Conservation (phyloP, 2,888 invertebrate genomes). For the Archips xylosteana region DNA sequence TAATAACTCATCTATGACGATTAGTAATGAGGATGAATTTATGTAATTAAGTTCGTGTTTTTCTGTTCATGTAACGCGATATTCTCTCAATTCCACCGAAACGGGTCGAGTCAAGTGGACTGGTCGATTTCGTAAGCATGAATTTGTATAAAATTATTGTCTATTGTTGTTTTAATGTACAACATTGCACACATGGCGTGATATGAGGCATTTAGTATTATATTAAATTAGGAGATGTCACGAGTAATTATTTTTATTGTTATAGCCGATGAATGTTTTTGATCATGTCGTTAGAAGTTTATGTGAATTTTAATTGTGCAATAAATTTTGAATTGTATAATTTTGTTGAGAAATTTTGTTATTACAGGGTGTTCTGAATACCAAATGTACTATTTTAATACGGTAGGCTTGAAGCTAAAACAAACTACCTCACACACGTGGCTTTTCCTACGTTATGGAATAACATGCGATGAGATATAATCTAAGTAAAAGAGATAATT, state of each 20-base stretch:
- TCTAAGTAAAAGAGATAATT: no score
- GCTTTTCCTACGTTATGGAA: no score
- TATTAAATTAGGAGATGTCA: conserved; percentile 32
- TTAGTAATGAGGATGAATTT: conserved; percentile 41
- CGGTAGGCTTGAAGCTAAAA: no score
- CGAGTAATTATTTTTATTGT: conserved; percentile 24
- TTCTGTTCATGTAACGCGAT: conserved; percentile 40
- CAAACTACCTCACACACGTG: no score
- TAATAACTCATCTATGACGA: conserved; percentile 6
- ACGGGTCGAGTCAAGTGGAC: conserved; percentile 16
- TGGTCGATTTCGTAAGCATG: conserved; percentile 27
- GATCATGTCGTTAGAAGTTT: conserved; percentile 5
- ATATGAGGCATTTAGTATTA: conserved; percentile 28
- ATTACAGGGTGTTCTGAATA: not conserved
- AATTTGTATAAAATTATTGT: conserved; percentile 41
- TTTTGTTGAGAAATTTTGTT: not conserved
- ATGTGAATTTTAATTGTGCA: not conserved
- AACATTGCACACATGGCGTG: conserved; percentile 24
- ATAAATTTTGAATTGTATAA: not conserved
- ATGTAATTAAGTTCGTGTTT: conserved; percentile 42
- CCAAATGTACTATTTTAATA: not conserved
- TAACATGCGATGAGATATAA: no score
- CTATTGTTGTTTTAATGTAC: conserved; percentile 34
- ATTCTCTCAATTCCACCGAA: conserved; percentile 17
- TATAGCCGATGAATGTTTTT: conserved; percentile 15